phyloP scores from a whole-genome alignment of 2,797 vertebrate species.

The Sebastes glaucus region DNA sequence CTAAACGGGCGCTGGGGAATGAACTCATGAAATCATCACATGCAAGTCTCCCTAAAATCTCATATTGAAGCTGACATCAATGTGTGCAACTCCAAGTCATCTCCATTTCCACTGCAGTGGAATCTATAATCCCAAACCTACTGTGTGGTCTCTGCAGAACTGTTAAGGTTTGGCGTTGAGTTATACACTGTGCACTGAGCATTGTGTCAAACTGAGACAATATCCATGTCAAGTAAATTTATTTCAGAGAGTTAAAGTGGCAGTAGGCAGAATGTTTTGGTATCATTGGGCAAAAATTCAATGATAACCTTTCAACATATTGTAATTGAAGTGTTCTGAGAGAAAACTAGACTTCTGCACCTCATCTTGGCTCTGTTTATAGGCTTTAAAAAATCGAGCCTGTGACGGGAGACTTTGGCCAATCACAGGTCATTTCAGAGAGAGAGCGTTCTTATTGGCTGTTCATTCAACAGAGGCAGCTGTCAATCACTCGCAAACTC shows the following conservation, averaged over 20 bases:
- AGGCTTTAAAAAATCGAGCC: no score
- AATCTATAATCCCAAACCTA: slow-evolving; percentile 9
- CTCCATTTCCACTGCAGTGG: not conserved
- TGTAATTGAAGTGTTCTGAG: no score
- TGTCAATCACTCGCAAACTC: no score
- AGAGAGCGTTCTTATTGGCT: no score
- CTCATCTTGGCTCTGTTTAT: no score
- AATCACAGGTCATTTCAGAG: no score
- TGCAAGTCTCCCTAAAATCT: slow-evolving; percentile 13
- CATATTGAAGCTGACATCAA: slow-evolving; percentile 27
- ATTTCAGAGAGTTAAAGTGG: not conserved
- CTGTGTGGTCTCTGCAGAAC: slow-evolving; percentile 14
- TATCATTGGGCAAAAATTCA: no score
- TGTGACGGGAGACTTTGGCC: accelerated
- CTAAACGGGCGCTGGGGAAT: not conserved
- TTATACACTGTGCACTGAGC: not conserved
- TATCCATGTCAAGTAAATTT: slow-evolving; percentile 11
- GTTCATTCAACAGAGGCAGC: no score
- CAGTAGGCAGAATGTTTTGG: no score
- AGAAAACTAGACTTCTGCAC: no score
- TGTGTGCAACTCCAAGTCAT: not conserved
- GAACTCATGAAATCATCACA: slow-evolving; percentile 9
- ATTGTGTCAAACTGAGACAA: not conserved
- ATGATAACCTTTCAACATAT: no score
- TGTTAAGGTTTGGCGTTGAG: not conserved